These are phyloP conservation scores for Chloropsis hardwickii DNA, from an alignment of 2,113 vertebrate genomes.

Conservation along the genomic window DNA sequence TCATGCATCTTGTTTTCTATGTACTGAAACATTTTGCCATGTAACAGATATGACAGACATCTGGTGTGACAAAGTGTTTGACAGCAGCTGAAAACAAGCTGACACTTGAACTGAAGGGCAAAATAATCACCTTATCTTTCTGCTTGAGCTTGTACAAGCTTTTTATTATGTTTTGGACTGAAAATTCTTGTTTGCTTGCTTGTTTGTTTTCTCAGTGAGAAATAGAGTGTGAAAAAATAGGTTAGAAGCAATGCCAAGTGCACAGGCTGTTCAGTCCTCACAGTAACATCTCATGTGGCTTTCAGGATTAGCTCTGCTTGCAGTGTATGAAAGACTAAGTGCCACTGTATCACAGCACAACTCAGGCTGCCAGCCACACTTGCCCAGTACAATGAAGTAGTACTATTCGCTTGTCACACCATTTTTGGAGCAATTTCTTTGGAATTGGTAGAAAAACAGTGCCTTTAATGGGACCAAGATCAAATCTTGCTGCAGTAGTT, in stretches of 20 bases:
- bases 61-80: neutral
- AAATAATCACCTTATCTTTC: neutral
- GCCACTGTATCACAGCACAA: neutral
- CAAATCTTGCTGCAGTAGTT: neutral
- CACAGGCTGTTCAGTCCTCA: neutral
- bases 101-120: neutral
- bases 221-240: constrained; percentile 18
- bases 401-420: neutral
- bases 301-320: neutral
- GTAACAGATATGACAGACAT: neutral
- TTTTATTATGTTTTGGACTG: neutral
- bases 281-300: neutral
- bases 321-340: neutral
- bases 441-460: neutral
- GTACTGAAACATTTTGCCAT: neutral
- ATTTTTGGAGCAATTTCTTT: neutral
- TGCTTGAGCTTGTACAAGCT: neutral
- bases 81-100: neutral
- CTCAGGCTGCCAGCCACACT: neutral
- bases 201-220: constrained; percentile 29
- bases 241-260: neutral
- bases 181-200: constrained; percentile 5
- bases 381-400: neutral
- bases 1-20: neutral
- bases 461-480: neutral